These are phyloP conservation scores for Bombus waltoni DNA, from an alignment of 1,140 invertebrate species.

Conservation along the genomic window DNA sequence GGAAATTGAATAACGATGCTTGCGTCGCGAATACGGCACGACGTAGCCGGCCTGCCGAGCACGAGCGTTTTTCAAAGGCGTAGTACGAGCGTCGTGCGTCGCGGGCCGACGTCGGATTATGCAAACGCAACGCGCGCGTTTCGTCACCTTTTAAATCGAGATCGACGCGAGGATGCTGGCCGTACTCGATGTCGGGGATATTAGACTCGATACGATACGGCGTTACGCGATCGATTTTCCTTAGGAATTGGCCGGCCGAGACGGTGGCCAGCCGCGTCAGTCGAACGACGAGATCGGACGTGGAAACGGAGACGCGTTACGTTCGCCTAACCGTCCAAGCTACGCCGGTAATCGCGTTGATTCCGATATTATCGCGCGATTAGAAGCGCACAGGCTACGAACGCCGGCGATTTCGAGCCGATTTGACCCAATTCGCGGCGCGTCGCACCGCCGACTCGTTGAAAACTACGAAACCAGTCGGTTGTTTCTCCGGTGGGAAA, in stretches of 20 bases:
- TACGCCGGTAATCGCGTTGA: constrained; percentile 7
- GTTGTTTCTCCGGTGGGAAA: neutral
- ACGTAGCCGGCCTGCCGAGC: neutral
- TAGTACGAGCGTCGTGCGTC: neutral
- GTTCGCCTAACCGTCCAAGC: neutral
- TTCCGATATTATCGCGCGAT: constrained; percentile 20
- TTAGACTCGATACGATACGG: constrained; percentile 1
- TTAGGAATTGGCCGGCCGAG: neutral
- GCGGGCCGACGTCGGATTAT: neutral
- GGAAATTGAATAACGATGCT: constrained; percentile 10
- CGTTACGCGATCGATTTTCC: constrained; percentile 11
- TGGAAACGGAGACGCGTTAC: neutral
- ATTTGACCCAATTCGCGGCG: constrained; percentile 25
- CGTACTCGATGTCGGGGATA: constrained; percentile 17
- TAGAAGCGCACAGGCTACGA: neutral
- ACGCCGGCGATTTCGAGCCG: constrained; percentile 15
- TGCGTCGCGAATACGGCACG: neutral
- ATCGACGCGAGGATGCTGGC: constrained; percentile 11
- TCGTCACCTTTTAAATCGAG: constrained; percentile 23
- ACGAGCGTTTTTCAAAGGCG: neutral
- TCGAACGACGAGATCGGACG: neutral
- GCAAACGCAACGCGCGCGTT: constrained; percentile 26
- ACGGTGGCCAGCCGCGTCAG: neutral
- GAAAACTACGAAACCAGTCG: neutral
- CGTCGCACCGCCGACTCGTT: neutral